These are phyloP conservation scores for Pachycephala philippinensis DNA, from an alignment of 2,113 vertebrate genomes.

Conservation along the genomic window DNA sequence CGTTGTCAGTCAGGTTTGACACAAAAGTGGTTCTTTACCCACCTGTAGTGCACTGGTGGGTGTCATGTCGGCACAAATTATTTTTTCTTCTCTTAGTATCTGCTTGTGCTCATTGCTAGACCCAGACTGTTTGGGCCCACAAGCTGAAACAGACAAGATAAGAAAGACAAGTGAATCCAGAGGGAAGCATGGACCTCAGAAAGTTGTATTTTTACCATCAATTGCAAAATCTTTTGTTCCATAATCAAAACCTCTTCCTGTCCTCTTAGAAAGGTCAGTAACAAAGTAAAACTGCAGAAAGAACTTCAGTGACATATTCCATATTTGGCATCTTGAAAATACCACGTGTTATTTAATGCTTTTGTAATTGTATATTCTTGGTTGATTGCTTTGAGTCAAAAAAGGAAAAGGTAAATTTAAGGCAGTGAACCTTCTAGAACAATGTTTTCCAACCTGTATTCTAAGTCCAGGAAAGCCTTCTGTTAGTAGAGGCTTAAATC, in stretches of 20 bases:
- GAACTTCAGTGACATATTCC: background rate
- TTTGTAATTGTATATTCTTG: background rate
- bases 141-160: background rate
- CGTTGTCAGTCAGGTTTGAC: background rate
- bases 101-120: background rate
- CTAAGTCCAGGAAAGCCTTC: background rate
- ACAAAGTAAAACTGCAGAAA: background rate
- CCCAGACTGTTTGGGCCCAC: background rate
- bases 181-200: background rate
- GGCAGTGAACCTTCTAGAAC: background rate
- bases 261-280: background rate
- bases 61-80: background rate
- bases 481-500: background rate
- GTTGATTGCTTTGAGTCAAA: background rate
- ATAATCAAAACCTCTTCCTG: background rate
- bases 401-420: background rate
- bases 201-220: background rate
- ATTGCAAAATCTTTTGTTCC: background rate
- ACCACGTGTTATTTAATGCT: background rate
- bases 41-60: background rate
- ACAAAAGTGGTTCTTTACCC: background rate
- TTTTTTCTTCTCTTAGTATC: background rate
- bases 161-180: background rate
- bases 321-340: background rate
- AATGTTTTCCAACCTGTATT: background rate